Percentiles rank a stretch among this genome's conserved stretches.
These are phyloP conservation scores for Tonatia bakeri DNA, from an alignment of 2,113 vertebrate genomes.

Conservation along the genomic window DNA sequence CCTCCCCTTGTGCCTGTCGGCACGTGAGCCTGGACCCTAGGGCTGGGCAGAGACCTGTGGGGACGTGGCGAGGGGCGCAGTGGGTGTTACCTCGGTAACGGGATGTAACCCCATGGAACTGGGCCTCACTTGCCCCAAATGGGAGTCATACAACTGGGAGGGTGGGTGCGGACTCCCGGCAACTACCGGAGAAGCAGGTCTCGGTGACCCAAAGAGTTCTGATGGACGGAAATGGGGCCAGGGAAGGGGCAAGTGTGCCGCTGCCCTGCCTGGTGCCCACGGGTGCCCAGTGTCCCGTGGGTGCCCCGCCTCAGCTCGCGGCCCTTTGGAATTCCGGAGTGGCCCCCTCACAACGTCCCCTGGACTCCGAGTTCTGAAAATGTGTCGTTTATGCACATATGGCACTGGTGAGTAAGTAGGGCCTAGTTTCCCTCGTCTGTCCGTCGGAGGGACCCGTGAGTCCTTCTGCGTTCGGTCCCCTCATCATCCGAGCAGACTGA, in stretches of 20 bases:
- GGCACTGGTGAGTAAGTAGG: neutral
- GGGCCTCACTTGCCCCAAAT: neutral
- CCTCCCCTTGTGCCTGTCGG: accelerated
- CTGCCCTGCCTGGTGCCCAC: neutral
- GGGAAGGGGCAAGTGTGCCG: accelerated
- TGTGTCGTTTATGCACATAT: neutral
- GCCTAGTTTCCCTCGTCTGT: neutral
- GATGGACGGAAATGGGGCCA: accelerated
- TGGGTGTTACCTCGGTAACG: neutral
- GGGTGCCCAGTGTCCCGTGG: too few species aligned
- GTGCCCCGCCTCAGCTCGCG: too few species aligned
- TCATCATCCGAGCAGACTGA: accelerated
- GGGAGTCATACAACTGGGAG: neutral
- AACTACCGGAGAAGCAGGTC: accelerated
- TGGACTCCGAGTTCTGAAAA: neutral
- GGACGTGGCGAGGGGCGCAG: accelerated
- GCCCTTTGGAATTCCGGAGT: accelerated
- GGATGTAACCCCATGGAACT: accelerated
- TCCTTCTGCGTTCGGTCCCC: neutral
- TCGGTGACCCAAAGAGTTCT: accelerated
- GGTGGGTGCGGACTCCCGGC: neutral
- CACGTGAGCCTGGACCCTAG: too few species aligned
- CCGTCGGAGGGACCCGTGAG: neutral
- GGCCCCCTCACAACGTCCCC: neutral
- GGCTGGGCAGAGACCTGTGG: accelerated